Evolutionary conservation across 2,888 invertebrate genomes (phyloP).

Genomic region (Tanypteryx hageni): DNA sequence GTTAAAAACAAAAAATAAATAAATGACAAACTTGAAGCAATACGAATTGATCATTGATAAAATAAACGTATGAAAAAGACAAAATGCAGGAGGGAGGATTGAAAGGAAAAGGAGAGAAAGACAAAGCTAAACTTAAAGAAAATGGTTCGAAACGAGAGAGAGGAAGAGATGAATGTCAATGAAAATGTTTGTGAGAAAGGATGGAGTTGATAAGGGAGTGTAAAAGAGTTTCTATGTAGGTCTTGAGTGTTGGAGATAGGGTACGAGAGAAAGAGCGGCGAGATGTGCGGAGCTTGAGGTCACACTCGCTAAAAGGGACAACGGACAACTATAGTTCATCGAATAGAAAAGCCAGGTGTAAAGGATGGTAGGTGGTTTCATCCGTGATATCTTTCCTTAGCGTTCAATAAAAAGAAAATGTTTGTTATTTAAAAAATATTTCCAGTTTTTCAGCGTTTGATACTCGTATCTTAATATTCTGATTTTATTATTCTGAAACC

Average conservation of each 20-base stretch:
- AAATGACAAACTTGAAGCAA: no score
- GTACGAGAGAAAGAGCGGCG: background rate
- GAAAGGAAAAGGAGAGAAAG: background rate
- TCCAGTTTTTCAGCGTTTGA: no score
- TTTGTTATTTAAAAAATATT: no score
- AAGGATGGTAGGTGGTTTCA: background rate
- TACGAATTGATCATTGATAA: no score
- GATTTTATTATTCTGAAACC: no score
- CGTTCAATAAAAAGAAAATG: no score
- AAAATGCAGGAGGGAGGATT: background rate
- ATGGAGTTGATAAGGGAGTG: background rate
- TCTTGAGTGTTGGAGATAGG: background rate
- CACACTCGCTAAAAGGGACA: slow-evolving; percentile 43
- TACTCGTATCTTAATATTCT: no score
- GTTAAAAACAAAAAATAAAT: no score
- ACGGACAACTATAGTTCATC: slow-evolving; percentile 47
- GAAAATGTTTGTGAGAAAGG: background rate
- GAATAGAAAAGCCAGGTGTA: background rate
- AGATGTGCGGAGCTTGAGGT: slow-evolving; percentile 31
- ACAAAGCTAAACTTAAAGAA: background rate
- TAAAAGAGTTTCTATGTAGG: slow-evolving; percentile 58
- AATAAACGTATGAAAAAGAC: no score
- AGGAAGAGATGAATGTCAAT: background rate
- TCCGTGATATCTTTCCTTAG: background rate
- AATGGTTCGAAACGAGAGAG: background rate